Evolutionary conservation across 2,888 invertebrate species (phyloP).

Genomic region (Arge pagana): DNA sequence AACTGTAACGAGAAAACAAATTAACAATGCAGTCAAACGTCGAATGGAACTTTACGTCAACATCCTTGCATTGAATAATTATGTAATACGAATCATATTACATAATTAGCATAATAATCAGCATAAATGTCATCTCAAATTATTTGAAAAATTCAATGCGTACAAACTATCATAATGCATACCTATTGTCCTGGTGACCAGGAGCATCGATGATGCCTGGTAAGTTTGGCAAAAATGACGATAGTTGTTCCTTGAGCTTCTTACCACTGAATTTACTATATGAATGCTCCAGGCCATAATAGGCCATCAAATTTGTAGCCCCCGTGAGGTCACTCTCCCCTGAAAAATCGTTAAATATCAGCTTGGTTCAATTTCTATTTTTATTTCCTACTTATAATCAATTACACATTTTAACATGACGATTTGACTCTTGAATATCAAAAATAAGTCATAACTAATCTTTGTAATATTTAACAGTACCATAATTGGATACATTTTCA

Average conservation of each 20-base stretch:
- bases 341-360: no score
- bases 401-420: conserved; percentile 18
- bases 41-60: conserved; percentile 64
- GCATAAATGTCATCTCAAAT: conserved; percentile 10
- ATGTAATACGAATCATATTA: no score
- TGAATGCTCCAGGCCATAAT: conserved; percentile 95
- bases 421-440: not conserved
- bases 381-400: conserved; percentile 28
- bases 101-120: conserved; percentile 7
- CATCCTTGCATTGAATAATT: conserved; percentile 63
- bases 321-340: conserved; percentile 93
- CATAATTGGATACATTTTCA: no score
- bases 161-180: conserved; percentile 24
- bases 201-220: conserved; percentile 96
- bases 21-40: conserved; percentile 30
- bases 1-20: conserved; percentile 64
- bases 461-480: conserved; percentile 22
- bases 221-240: conserved; percentile 92
- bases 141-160: not conserved
- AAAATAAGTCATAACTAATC: not conserved
- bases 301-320: conserved; percentile 94
- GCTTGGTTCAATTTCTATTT: conserved; percentile 3
- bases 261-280: conserved; percentile 98
- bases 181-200: conserved; percentile 74
- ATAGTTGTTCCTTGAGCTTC: conserved; percentile 91